phyloP scores from a whole-genome alignment of 37 sponge, comb jelly and placozoan species.

The Tethya wilhelma region DNA sequence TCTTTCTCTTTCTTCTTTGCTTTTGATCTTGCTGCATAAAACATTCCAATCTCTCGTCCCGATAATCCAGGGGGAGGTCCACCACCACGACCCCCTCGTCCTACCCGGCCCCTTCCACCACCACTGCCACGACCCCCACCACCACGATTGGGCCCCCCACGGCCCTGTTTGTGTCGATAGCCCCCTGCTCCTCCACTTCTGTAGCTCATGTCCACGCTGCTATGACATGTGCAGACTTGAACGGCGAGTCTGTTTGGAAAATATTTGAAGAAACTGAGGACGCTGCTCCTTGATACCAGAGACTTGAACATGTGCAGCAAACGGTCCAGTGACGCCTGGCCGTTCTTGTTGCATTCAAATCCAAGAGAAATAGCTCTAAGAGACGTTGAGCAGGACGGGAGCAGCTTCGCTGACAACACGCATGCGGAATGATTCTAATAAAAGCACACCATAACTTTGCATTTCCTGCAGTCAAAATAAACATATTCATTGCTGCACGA shows the following conservation, averaged over 20 bases:
- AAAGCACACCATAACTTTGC: background rate
- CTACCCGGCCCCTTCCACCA: conserved; percentile 41
- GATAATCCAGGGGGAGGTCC: conserved; percentile 54
- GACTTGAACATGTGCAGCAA: too few species aligned
- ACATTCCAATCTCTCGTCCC: conserved; percentile 80
- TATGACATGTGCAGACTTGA: too few species aligned
- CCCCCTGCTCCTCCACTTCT: conserved; percentile 16
- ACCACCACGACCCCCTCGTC: conserved; percentile 50
- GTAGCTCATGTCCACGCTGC: conserved; percentile 26
- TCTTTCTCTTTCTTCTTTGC: conserved; percentile 49
- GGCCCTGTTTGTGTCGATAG: background rate
- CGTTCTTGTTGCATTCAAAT: too few species aligned
- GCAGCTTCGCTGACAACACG: too few species aligned
- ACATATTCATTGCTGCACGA: too few species aligned
- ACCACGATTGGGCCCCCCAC: conserved; percentile 4
- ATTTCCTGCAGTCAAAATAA: background rate
- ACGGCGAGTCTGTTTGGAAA: too few species aligned
- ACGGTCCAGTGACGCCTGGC: too few species aligned
- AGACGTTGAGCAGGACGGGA: too few species aligned
- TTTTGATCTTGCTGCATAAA: conserved; percentile 19
- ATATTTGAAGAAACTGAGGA: too few species aligned
- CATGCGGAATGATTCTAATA: too few species aligned
- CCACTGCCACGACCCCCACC: conserved; percentile 35
- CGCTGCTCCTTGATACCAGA: too few species aligned
- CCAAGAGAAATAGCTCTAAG: too few species aligned